Evolutionary conservation across 2,888 invertebrate species (phyloP).

Genomic region (Leptopilina myrica): DNA sequence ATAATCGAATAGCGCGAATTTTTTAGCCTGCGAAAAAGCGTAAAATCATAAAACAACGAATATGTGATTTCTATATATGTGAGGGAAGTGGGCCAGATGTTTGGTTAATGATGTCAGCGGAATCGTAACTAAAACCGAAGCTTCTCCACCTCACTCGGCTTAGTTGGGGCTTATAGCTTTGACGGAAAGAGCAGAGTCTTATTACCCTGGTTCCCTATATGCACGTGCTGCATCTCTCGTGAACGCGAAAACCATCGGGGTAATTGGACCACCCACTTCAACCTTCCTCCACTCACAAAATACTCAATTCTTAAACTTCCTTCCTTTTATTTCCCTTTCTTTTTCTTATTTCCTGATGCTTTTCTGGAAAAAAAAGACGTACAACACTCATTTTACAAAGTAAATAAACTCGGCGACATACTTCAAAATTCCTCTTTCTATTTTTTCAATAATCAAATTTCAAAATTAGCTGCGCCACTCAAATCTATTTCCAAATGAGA

Average conservation of each 20-base stretch:
- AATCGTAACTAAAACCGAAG: constrained; percentile 75
- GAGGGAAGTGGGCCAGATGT: constrained; percentile 72
- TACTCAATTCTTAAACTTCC: constrained; percentile 43
- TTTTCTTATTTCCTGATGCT: too few species aligned
- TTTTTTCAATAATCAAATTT: constrained; percentile 9
- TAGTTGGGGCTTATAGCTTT: constrained; percentile 54
- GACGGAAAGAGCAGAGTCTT: constrained; percentile 65
- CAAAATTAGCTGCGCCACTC: too few species aligned
- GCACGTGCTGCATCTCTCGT: constrained; percentile 69
- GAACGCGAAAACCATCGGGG: constrained; percentile 72
- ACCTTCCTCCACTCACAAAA: constrained; percentile 45
- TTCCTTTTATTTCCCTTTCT: constrained; percentile 38
- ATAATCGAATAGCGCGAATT: too few species aligned
- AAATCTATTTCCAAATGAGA: too few species aligned
- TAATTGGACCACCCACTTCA: constrained; percentile 76
- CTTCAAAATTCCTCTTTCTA: constrained; percentile 42
- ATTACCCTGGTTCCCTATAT: constrained; percentile 68
- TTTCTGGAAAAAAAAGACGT: background rate
- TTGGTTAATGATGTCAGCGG: constrained; percentile 77
- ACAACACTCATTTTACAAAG: constrained; percentile 52
- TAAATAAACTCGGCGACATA: constrained; percentile 55
- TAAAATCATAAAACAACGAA: too few species aligned
- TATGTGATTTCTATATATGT: constrained; percentile 27
- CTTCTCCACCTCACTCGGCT: constrained; percentile 49
- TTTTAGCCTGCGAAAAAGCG: too few species aligned